Evolutionary conservation across 92 coral and sea anemone genomes (phyloP).

Genomic region (Actinernus sp.): DNA sequence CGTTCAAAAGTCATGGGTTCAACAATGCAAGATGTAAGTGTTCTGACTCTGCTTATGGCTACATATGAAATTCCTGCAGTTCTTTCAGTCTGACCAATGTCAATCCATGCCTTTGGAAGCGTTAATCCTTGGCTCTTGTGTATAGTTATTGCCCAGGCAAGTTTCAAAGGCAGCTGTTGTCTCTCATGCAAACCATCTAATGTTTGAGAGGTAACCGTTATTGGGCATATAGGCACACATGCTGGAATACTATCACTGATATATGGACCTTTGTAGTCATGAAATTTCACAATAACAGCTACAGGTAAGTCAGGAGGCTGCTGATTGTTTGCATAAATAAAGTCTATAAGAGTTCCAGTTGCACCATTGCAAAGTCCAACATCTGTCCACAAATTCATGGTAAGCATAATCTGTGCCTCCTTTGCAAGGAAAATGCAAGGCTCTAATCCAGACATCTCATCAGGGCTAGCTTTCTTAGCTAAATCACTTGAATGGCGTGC

Average conservation of each 20-base stretch:
- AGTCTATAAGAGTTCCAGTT: slow-evolving; percentile 59
- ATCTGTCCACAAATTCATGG: slow-evolving; percentile 56
- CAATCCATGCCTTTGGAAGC: slow-evolving; percentile 29
- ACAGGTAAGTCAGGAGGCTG: slow-evolving; percentile 68
- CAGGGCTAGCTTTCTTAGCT: slow-evolving; percentile 50
- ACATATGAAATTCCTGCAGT: slow-evolving; percentile 68
- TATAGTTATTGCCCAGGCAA: slow-evolving; percentile 65
- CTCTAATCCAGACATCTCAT: slow-evolving; percentile 66
- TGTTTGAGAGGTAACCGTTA: slow-evolving; percentile 29
- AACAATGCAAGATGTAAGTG: slow-evolving; percentile 44
- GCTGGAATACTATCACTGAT: slow-evolving; percentile 58
- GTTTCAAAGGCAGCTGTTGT: slow-evolving; percentile 57
- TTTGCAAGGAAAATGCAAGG: slow-evolving; percentile 55
- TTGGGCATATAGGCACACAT: slow-evolving; percentile 57
- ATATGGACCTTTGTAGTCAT: slow-evolving; percentile 58
- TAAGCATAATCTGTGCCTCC: too few species aligned
- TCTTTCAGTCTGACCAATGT: slow-evolving; percentile 60
- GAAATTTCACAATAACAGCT: slow-evolving; percentile 55
- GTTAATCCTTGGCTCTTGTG: slow-evolving; percentile 63
- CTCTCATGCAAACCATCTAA: slow-evolving; percentile 53
- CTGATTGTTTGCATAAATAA: too few species aligned
- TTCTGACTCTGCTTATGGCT: slow-evolving; percentile 59
- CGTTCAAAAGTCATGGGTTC: slow-evolving; percentile 61
- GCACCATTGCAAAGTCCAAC: slow-evolving; percentile 73
- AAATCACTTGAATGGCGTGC: slow-evolving; percentile 71